phyloP scores from a whole-genome alignment of 2,113 vertebrate genomes.

The Reinhardtius hippoglossoides region DNA sequence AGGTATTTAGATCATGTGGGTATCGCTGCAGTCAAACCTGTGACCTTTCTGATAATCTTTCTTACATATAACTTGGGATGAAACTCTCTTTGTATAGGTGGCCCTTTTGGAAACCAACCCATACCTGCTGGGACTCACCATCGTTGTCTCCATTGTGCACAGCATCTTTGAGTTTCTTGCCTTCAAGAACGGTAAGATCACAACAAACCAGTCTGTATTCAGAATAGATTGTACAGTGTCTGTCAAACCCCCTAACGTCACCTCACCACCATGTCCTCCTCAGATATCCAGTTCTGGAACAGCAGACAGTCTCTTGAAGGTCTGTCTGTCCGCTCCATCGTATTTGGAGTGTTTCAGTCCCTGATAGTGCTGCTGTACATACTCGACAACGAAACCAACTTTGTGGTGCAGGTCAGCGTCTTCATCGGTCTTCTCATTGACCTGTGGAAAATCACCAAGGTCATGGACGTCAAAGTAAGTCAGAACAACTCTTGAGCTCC shows the following conservation, averaged over 20 bases:
- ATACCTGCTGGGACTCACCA: constrained; percentile 92
- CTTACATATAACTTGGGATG: neutral
- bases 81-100: constrained; percentile 78
- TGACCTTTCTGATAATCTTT: neutral
- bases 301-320: constrained; percentile 97
- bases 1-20: no score
- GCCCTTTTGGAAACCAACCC: constrained; percentile 96
- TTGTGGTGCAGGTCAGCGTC: constrained; percentile 97
- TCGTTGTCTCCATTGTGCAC: constrained; percentile 94
- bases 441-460: constrained; percentile 99
- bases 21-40: neutral
- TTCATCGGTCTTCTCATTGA: constrained; percentile 97
- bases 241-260: neutral
- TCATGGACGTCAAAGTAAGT: constrained; percentile 95
- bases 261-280: neutral
- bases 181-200: constrained; percentile 91
- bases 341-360: constrained; percentile 96
- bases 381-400: constrained; percentile 97
- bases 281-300: constrained; percentile 99
- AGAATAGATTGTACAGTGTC: neutral
- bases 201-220: neutral
- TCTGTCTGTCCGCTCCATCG: constrained; percentile 93
- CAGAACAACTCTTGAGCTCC: neutral
- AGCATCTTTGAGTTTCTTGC: constrained; percentile 97
- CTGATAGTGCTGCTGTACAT: constrained; percentile 95